phyloP scores from a whole-genome alignment of 2,888 invertebrate species.

The Tuta absoluta region DNA sequence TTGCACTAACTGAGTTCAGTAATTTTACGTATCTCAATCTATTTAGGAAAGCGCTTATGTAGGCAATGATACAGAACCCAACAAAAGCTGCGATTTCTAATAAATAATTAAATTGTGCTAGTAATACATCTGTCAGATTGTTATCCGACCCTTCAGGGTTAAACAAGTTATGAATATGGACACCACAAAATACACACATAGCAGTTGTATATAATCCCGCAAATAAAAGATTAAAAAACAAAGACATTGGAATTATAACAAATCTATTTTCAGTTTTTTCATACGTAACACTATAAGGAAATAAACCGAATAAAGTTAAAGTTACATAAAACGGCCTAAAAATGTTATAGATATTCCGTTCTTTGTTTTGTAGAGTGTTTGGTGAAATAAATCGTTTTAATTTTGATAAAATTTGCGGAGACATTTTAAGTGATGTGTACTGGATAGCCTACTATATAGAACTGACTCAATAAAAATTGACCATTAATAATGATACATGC shows the following conservation, averaged over 20 bases:
- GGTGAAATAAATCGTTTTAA: not conserved
- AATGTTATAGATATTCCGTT: constrained; percentile 36
- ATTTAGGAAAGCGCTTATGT: constrained; percentile 51
- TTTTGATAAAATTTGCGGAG: not conserved
- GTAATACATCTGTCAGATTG: constrained; percentile 44
- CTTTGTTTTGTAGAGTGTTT: not conserved
- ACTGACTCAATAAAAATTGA: not conserved
- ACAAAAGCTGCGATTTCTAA: constrained; percentile 50
- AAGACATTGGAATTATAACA: constrained; percentile 49
- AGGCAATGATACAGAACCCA: constrained; percentile 48
- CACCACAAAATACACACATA: constrained; percentile 46
- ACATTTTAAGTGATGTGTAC: not conserved
- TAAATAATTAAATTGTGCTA: constrained; percentile 63
- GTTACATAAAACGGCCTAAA: constrained; percentile 40
- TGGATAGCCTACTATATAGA: not conserved
- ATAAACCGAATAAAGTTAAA: constrained; percentile 40
- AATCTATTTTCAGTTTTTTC: constrained; percentile 32
- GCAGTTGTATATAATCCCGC: constrained; percentile 46
- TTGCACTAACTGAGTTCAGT: constrained; percentile 51
- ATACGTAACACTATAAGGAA: constrained; percentile 43
- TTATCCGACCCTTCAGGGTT: constrained; percentile 43
- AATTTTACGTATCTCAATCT: constrained; percentile 54
- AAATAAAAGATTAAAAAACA: constrained; percentile 58
- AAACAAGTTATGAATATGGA: constrained; percentile 53
- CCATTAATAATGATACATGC: not conserved